Conservation (phyloP, 2,113 vertebrate species). For the Junco hyemalis region DNA sequence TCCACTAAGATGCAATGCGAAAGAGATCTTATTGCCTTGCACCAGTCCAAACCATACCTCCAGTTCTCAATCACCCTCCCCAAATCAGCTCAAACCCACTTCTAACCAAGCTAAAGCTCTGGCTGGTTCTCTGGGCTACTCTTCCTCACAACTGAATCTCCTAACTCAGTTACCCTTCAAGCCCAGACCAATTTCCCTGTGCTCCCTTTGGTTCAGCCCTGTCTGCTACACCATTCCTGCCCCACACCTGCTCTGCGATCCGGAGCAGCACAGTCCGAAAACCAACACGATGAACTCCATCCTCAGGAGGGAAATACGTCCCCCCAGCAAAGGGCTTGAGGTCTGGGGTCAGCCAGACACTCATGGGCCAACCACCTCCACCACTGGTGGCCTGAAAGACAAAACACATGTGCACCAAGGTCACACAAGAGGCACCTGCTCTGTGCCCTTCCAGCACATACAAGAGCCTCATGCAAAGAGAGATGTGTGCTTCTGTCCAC, state of each 20-base stretch:
- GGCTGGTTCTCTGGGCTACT: neutral
- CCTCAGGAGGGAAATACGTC: slow-evolving; percentile 91
- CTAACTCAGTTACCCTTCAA: neutral
- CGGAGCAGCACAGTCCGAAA: slow-evolving; percentile 85
- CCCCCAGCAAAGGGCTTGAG: slow-evolving; percentile 90
- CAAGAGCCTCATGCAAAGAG: neutral
- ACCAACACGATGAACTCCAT: slow-evolving; percentile 79
- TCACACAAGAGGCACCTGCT: neutral
- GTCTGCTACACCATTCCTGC: neutral
- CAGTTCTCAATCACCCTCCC: neutral
- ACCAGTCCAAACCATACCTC: neutral
- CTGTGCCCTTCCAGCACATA: neutral
- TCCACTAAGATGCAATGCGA: slow-evolving; percentile 78
- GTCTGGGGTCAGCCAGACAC: slow-evolving; percentile 92
- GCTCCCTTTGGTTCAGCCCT: neutral
- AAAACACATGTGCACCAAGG: accelerated
- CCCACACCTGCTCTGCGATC: slow-evolving; percentile 83
- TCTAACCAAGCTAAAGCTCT: neutral
- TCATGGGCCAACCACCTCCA: slow-evolving; percentile 97
- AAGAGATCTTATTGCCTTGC: neutral
- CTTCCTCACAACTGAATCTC: neutral
- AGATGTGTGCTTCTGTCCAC: accelerated
- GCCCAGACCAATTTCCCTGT: neutral
- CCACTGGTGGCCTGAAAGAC: slow-evolving; percentile 85
- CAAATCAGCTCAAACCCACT: neutral